A percentile compares a stretch with the other conserved stretches of the same genome.
Conservation (phyloP, 2,113 vertebrate species). For the Orthonyx spaldingii region DNA sequence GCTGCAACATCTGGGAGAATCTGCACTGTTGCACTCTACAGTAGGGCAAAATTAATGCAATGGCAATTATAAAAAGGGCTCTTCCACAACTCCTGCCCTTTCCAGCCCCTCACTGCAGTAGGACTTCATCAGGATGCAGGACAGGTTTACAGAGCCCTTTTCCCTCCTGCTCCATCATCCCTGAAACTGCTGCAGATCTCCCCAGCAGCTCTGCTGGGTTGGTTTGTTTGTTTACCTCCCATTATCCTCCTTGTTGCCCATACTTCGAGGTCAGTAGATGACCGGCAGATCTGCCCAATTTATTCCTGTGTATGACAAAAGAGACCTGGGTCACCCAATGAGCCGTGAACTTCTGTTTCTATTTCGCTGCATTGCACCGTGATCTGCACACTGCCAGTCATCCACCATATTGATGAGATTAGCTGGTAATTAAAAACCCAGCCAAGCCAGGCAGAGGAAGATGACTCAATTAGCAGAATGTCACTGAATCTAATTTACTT, state of each 20-base stretch:
- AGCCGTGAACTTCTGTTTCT: slow-evolving; percentile 23
- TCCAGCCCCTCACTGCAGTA: neutral
- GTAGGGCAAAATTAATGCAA: neutral
- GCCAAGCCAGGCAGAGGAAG: slow-evolving; percentile 76
- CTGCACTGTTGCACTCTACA: neutral
- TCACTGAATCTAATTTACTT: slow-evolving; percentile 89
- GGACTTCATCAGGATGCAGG: slow-evolving; percentile 34
- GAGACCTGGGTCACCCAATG: neutral
- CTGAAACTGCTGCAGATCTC: neutral
- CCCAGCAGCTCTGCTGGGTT: neutral
- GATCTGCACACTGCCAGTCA: slow-evolving; percentile 52
- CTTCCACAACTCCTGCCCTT: neutral
- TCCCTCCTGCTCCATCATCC: neutral
- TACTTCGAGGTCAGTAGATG: neutral
- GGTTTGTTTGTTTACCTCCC: neutral
- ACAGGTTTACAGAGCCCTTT: neutral
- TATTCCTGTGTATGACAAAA: neutral
- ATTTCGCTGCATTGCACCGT: neutral
- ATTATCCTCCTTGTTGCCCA: neutral
- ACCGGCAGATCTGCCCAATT: neutral
- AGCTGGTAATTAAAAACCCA: slow-evolving; percentile 93
- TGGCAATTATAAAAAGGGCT: neutral
- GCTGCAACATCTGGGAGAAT: neutral
- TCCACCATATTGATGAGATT: slow-evolving; percentile 91
- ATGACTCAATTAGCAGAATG: slow-evolving; percentile 83